Conservation (phyloP, 2,888 invertebrate genomes). For the Tyria jacobaeae region DNA sequence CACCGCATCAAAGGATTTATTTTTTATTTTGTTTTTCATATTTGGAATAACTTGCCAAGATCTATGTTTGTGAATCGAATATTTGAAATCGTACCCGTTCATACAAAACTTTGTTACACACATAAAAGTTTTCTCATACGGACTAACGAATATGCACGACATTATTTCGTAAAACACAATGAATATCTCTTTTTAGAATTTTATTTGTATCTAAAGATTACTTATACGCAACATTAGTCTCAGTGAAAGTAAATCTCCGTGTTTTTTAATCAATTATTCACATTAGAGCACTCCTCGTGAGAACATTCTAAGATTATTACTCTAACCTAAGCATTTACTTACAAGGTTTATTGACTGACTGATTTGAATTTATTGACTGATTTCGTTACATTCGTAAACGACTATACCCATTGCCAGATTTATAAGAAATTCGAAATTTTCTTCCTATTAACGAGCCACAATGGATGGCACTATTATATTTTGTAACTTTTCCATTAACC, state of each 20-base stretch:
- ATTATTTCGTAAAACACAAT: not conserved
- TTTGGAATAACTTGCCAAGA: too few species aligned
- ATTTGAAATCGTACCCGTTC: too few species aligned
- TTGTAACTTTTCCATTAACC: not conserved
- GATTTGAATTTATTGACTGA: too few species aligned
- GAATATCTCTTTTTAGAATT: not conserved
- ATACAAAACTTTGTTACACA: not conserved
- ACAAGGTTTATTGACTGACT: too few species aligned
- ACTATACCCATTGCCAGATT: not conserved
- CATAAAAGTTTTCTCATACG: too few species aligned
- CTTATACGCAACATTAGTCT: conserved; percentile 23
- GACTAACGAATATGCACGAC: not conserved
- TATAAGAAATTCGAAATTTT: not conserved
- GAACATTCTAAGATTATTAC: conserved; percentile 4
- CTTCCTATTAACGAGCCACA: not conserved
- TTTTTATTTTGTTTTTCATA: too few species aligned
- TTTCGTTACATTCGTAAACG: not conserved
- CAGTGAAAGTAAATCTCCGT: conserved; percentile 28
- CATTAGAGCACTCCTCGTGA: conserved; percentile 7
- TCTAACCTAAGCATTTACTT: too few species aligned
- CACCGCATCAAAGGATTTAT: too few species aligned
- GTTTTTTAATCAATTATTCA: conserved; percentile 29
- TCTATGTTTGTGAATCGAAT: too few species aligned
- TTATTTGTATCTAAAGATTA: not conserved
- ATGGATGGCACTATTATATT: not conserved